Evolutionary conservation across 2,113 vertebrate species (phyloP), one percentile per base, ranked within the genome.

Genomic region (Chiloscyllium plagiosum): DNA sequence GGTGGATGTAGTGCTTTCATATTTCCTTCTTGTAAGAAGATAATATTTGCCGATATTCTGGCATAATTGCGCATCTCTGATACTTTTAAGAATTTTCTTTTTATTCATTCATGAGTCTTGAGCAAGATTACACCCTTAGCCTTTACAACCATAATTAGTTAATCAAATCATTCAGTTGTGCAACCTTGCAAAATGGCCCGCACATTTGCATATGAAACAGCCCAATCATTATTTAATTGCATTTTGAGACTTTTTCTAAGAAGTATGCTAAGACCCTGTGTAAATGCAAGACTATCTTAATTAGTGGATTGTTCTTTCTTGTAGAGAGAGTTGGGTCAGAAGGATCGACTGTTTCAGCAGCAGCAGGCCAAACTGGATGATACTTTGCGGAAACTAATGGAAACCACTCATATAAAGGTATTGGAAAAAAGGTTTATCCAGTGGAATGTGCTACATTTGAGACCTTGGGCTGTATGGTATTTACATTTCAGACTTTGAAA

Each of bases 321-420:
- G 96, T 97, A 99, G 99, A 99, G 98, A 96, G 99, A 99, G 95
- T 96, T 98, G 61, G 98, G 98, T 76, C 99, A 99, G 97, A 99
- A 99, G 97, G 99, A 99, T 4, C 97, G 98, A 78, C 97, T 98
- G 8, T 85, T 99, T 87, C 99, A 99, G 96, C 99, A 99, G 96
- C 98, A 98, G 85, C 99, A 99, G 97, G 97, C 95, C 96, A 99
- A 98, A 96, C 96, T 99, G 96, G 99, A 99, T 29, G 99, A 99
- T 22, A 97, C 97, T 94, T 97, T 98, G 83, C 97, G 97, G 85
- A 99, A 98, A 97, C 97, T 98, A 52, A 98, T 98, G 0, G 98
- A 99, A 96, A 98, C 97, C 96, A 98, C 96, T 96, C 98, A 98
- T 96, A 98, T 98, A 78, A 98, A 99, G 98, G 99, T 99, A 97